A percentile compares a stretch with the other conserved stretches of the same genome.
These are phyloP conservation scores for Promerops cafer DNA, from an alignment of 2,113 vertebrate genomes.

Conservation along the genomic window DNA sequence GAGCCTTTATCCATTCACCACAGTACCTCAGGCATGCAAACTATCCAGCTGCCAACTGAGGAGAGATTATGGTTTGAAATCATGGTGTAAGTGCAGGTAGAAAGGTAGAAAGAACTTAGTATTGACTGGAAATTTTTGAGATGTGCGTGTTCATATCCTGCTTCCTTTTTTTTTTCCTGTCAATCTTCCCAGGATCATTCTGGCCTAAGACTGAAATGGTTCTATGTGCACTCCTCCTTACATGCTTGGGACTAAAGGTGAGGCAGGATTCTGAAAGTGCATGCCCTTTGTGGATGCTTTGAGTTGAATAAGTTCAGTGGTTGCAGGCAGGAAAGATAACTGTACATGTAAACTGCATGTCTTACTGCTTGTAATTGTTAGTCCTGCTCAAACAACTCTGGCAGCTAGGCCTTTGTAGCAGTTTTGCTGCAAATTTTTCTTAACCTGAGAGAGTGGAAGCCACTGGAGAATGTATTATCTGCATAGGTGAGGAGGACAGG, in stretches of 20 bases:
- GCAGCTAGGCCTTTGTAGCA: neutral
- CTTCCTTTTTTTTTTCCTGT: conserved; percentile 44
- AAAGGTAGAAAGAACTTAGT: neutral
- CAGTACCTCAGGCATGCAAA: neutral
- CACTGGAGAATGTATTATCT: neutral
- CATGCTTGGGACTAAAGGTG: conserved; percentile 17
- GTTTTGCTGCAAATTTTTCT: neutral
- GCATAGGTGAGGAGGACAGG: neutral
- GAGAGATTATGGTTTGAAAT: neutral
- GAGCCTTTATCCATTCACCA: neutral
- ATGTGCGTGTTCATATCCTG: neutral
- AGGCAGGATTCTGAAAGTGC: conserved; percentile 35
- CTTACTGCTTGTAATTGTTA: neutral
- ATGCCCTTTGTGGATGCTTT: conserved; percentile 26
- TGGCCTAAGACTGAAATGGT: conserved; percentile 26
- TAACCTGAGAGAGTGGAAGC: neutral
- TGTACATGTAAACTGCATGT: neutral
- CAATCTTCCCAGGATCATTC: conserved; percentile 27
- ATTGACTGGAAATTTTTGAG: neutral
- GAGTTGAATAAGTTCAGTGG: neutral
- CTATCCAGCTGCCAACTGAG: neutral
- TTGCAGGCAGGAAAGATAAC: neutral
- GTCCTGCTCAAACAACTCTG: neutral
- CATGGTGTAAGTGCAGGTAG: neutral
- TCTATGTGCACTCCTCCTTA: conserved; percentile 26